A percentile compares a stretch with the other conserved stretches of the same genome.
Conservation (phyloP, 2,113 vertebrate genomes). For the Arothron firmamentum region DNA sequence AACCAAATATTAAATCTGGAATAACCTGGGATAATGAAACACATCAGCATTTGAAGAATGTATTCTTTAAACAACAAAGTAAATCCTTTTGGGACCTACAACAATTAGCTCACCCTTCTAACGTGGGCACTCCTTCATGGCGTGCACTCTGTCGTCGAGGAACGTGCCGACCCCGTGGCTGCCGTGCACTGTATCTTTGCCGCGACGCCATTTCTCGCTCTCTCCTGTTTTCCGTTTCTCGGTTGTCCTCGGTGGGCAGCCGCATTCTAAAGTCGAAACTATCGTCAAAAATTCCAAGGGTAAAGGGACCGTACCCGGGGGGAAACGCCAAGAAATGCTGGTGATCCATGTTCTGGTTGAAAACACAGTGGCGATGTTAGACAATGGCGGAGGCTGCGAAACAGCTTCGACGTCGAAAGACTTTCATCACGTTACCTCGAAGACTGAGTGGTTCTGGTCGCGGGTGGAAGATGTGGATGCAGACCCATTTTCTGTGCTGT, state of each 20-base stretch:
- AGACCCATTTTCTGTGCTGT: slow-evolving; percentile 81
- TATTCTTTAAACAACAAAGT: not conserved
- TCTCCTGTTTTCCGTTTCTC: slow-evolving; percentile 83
- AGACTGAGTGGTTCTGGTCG: slow-evolving; percentile 62
- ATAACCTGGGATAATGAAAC: not conserved
- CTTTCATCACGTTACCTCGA: too few species aligned
- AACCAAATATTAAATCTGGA: not conserved
- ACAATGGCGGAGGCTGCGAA: not conserved
- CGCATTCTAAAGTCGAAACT: slow-evolving; percentile 84
- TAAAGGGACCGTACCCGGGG: slow-evolving; percentile 85
- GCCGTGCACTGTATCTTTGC: slow-evolving; percentile 83
- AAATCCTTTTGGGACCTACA: not conserved
- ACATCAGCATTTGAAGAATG: not conserved
- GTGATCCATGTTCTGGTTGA: slow-evolving; percentile 81
- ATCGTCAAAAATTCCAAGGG: slow-evolving; percentile 91
- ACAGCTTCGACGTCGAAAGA: not conserved
- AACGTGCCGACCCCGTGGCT: slow-evolving; percentile 84
- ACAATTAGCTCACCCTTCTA: slow-evolving; percentile 85
- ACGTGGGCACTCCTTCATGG: slow-evolving; percentile 89
- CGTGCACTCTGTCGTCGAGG: slow-evolving; percentile 81
- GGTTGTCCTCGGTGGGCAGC: slow-evolving; percentile 77
- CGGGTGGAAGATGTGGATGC: slow-evolving; percentile 75
- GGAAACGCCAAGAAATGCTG: slow-evolving; percentile 89
- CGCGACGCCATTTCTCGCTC: slow-evolving; percentile 86
- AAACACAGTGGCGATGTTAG: slow-evolving; percentile 37